phyloP scores from a whole-genome alignment of 2,113 vertebrate species.

The Paraplagusia blochii region DNA sequence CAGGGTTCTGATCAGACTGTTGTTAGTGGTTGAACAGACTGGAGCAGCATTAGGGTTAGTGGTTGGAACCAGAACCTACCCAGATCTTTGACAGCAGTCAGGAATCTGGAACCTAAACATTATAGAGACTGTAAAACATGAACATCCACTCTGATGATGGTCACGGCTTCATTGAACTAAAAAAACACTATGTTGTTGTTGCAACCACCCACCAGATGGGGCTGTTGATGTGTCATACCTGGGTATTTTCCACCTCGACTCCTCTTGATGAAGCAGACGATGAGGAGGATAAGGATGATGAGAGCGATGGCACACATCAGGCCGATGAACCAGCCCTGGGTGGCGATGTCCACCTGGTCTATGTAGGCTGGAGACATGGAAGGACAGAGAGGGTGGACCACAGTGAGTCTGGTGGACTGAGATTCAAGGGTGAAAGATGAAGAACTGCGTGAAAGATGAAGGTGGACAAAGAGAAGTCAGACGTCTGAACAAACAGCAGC shows the following conservation, averaged over 20 bases:
- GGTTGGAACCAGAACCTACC: constrained; percentile 63
- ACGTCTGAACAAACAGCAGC: background rate
- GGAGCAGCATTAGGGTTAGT: background rate
- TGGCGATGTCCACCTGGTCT: constrained; percentile 92
- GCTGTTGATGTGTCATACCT: constrained; percentile 69
- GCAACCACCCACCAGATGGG: no score
- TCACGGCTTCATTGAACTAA: background rate
- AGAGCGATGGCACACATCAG: constrained; percentile 98
- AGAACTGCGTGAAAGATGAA: no score
- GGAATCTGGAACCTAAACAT: constrained; percentile 52
- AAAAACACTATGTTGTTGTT: no score
- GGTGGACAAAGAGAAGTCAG: no score
- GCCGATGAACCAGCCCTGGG: constrained; percentile 99
- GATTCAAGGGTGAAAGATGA: constrained; percentile 4
- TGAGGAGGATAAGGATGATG: constrained; percentile 94
- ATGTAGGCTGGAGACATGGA: constrained; percentile 82
- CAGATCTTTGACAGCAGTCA: constrained; percentile 42
- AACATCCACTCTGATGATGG: constrained; percentile 13
- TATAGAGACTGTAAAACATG: constrained; percentile 68
- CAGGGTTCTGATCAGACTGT: background rate
- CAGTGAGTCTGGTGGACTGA: constrained; percentile 1
- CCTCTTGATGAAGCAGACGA: constrained; percentile 98
- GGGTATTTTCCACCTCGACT: constrained; percentile 96
- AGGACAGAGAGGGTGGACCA: background rate
- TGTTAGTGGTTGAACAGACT: constrained; percentile 14